Conservation (phyloP, 2,113 vertebrate genomes). For the Phyllopteryx taeniolatus region DNA sequence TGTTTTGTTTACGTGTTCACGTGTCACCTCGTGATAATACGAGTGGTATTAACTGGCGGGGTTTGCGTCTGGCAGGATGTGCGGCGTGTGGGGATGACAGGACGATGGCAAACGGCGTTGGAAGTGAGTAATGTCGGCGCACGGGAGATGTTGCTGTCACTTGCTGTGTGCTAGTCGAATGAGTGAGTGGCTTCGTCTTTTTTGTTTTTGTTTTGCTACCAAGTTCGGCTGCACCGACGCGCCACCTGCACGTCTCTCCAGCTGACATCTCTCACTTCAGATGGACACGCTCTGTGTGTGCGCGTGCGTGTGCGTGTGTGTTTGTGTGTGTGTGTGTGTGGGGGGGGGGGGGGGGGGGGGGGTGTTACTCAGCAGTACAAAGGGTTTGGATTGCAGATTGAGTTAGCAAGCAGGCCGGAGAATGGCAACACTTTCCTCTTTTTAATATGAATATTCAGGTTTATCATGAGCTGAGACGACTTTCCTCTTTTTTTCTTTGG, state of each 20-base stretch:
- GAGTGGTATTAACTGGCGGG: conserved; percentile 20
- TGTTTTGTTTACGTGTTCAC: neutral
- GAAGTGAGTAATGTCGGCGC: conserved; percentile 67
- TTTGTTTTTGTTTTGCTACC: neutral
- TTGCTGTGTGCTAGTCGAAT: conserved; percentile 51
- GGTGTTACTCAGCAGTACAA: neutral
- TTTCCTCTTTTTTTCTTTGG: neutral
- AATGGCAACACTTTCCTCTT: conserved; percentile 1
- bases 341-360: too few species aligned
- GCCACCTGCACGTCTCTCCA: conserved; percentile 4
- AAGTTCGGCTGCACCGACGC: conserved; percentile 1
- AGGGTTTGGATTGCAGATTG: conserved; percentile 1
- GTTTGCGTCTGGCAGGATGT: conserved; percentile 39
- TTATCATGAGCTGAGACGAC: neutral
- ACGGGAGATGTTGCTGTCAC: conserved; percentile 26
- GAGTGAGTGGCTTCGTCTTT: neutral
- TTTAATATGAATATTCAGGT: neutral
- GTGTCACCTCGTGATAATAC: conserved; percentile 11
- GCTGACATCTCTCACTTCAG: conserved; percentile 5
- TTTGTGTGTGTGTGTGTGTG: neutral
- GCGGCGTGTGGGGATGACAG: conserved; percentile 65
- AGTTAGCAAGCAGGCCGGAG: conserved; percentile 6
- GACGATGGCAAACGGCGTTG: conserved; percentile 76
- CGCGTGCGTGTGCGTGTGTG: neutral
- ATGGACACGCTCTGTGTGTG: neutral